Evolutionary conservation across 53 echinoderm and acorn worm species (phyloP).

Genomic region (Zoroaster sp.): DNA sequence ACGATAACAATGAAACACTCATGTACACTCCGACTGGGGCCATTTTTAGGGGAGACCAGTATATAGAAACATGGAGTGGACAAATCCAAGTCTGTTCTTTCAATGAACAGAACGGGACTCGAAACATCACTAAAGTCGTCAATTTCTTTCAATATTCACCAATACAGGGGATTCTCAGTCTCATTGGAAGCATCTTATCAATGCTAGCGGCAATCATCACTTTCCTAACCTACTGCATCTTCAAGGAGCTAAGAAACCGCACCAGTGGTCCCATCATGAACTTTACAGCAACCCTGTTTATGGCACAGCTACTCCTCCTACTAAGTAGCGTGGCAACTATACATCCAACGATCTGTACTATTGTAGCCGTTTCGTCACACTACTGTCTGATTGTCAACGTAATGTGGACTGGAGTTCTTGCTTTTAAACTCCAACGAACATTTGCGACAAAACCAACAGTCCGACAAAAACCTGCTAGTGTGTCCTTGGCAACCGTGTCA

Average conservation of each 20-base stretch:
- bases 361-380: constrained; percentile 30
- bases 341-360: constrained; percentile 2
- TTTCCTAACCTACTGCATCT: constrained; percentile 42
- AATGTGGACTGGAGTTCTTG: constrained; percentile 44
- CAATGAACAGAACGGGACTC: constrained; percentile 43
- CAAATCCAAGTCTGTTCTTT: constrained; percentile 50
- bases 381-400: constrained; percentile 40
- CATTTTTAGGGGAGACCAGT: constrained; percentile 4
- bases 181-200: constrained; percentile 11
- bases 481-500: background rate
- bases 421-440: constrained; percentile 7
- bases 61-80: constrained; percentile 17
- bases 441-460: background rate
- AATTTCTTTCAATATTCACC: constrained; percentile 32
- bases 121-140: constrained; percentile 3
- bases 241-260: constrained; percentile 21
- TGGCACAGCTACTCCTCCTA: constrained; percentile 30
- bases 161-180: constrained; percentile 23
- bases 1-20: background rate
- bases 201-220: constrained; percentile 26
- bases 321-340: constrained; percentile 20
- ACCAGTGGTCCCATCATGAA: constrained; percentile 28
- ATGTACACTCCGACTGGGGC: constrained; percentile 30
- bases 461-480: background rate
- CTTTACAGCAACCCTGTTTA: constrained; percentile 31